Evolutionary conservation across 2,797 vertebrate species (phyloP), one percentile per base, ranked within the genome.

Genomic region (Melanotaenia maccullochi): DNA sequence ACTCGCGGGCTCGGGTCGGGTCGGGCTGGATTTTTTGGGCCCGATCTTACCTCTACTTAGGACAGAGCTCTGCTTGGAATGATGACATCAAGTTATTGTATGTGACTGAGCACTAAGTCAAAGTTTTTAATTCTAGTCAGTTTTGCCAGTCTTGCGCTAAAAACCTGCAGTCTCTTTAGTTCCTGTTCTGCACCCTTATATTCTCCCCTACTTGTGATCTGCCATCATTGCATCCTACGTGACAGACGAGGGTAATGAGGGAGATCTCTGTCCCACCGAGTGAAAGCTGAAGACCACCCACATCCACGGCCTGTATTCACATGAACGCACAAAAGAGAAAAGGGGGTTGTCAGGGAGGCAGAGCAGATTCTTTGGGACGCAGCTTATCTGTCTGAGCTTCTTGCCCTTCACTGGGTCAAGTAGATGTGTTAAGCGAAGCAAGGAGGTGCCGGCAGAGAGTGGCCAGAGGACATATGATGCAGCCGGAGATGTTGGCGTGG

Each of bases 331-430:
- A 61, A 76, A 67, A 52, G 33, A 42, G 66, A 42, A 60, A 58
- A 36, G 44, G 60, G 54, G 32, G 40, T 33, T 68, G 71, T 69
- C 65, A 60, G 63, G 68, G 28, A 80, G 64, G 65, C 33, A 18
- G 73, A 60, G 33, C 35, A 3, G 40, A 40, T 61, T 65, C 69
- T 84, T 71, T 76, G 57, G 74, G 82, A 75, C 64, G 55, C 55
- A 63, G 71, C 78, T 72, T 80, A 82, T 83, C 76, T 61, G 71
- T 80, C 79, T 79, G 79, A 75, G 67, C 75, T 60, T 35, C 59
- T 75, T 81, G 78, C 59, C 87, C 85, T 90, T 89, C 68, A 32
- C 61, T 73, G 79, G 84, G 83, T 86, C 78, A 85, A 73, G 82
- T 36, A 68, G 78, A 88, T 75, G 79, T 76, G 65, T 56, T 61